Conservation (phyloP, 1,140 invertebrate genomes). For the Chymomyza costata region DNA sequence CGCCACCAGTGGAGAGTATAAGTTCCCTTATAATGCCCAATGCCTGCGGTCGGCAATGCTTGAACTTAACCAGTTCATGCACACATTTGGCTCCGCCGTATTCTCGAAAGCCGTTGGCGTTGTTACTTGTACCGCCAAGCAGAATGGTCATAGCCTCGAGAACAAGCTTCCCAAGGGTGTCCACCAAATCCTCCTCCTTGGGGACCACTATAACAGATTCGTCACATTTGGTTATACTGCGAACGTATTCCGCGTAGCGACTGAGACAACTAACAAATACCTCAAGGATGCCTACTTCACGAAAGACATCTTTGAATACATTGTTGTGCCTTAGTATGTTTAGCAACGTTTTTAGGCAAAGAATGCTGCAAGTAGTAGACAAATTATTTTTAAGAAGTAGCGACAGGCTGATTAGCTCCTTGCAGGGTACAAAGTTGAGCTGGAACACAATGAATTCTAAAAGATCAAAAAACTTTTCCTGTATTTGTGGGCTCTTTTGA, state of each 20-base stretch:
- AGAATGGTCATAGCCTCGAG: conserved; percentile 92
- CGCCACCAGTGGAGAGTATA: conserved; percentile 91
- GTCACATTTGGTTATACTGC: conserved; percentile 57
- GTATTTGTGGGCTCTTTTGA: conserved; percentile 91
- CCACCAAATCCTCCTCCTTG: conserved; percentile 77
- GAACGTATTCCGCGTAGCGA: conserved; percentile 83
- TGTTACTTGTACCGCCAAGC: conserved; percentile 86
- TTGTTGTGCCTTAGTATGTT: conserved; percentile 91
- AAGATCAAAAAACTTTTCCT: conserved; percentile 96
- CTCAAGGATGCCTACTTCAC: conserved; percentile 98
- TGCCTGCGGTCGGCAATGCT: conserved; percentile 87
- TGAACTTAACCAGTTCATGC: conserved; percentile 91
- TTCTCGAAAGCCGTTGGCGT: conserved; percentile 94
- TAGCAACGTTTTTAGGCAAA: conserved; percentile 91
- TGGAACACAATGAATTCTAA: conserved; percentile 98
- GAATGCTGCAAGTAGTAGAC: conserved; percentile 86
- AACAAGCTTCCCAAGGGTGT: conserved; percentile 87
- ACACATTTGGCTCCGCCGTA: conserved; percentile 93
- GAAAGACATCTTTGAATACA: conserved; percentile 98
- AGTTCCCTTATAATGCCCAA: conserved; percentile 90
- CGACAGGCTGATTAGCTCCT: conserved; percentile 97
- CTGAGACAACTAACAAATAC: conserved; percentile 96
- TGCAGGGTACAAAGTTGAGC: conserved; percentile 98
- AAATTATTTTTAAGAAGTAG: conserved; percentile 91
- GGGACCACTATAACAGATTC: conserved; percentile 47